phyloP scores from a whole-genome alignment of 2,113 vertebrate genomes.

The Lamprotornis superbus region DNA sequence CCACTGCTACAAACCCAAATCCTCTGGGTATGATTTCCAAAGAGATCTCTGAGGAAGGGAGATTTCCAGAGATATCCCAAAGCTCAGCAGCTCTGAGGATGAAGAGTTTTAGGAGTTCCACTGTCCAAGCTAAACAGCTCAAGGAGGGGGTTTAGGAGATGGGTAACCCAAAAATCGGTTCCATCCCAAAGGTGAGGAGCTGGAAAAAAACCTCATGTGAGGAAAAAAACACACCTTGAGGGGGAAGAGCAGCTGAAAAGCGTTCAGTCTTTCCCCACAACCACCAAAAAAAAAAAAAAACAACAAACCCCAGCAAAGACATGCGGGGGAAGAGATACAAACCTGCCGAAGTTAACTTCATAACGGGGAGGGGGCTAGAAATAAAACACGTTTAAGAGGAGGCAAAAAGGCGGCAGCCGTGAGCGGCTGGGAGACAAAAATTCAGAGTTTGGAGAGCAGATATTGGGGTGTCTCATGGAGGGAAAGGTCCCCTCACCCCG shows the following conservation, averaged over 20 bases:
- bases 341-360: not conserved
- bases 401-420: not conserved
- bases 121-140: not conserved
- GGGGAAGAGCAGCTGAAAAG: not conserved
- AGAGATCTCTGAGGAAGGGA: not conserved
- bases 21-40: not conserved
- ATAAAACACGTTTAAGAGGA: not conserved
- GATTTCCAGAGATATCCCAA: not conserved
- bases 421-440: not conserved
- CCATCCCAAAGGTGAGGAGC: not conserved
- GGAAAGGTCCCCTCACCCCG: too few relatives aligned
- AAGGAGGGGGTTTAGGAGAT: not conserved
- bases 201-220: not conserved
- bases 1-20: not conserved
- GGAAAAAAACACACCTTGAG: not conserved
- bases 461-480: too few relatives aligned
- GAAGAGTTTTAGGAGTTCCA: not conserved
- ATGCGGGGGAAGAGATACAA: rapidly evolving
- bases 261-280: rapidly evolving
- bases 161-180: not conserved
- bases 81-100: not conserved
- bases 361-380: not conserved
- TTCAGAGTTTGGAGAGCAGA: not conserved
- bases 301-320: not conserved
- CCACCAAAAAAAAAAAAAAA: not conserved